Percentiles rank a stretch among this genome's conserved stretches.
Conservation (phyloP, 2,888 invertebrate species). For the Geotrupes spiniger region DNA sequence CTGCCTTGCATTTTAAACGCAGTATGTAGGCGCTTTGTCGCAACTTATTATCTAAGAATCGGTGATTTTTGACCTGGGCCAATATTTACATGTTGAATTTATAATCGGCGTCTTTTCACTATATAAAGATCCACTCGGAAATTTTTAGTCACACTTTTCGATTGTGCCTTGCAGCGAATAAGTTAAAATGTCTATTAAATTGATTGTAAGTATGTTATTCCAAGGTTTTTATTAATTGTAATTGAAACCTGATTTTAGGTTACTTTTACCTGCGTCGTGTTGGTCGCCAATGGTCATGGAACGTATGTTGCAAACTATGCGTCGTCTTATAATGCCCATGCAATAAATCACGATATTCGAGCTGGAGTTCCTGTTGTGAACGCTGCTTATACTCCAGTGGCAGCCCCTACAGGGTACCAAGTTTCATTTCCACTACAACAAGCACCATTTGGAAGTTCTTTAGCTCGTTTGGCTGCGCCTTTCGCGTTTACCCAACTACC, state of each 20-base stretch:
- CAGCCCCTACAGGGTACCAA: too few relatives aligned
- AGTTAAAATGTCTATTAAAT: constrained; percentile 7
- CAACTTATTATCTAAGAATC: constrained; percentile 20
- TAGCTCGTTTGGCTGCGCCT: too few relatives aligned
- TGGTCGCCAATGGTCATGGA: constrained; percentile 4
- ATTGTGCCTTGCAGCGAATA: constrained; percentile 6
- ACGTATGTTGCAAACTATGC: constrained; percentile 18
- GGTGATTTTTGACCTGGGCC: constrained; percentile 23
- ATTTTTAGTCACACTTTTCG: constrained; percentile 8
- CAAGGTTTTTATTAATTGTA: constrained; percentile 10
- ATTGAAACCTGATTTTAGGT: too few relatives aligned
- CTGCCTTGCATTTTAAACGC: not conserved
- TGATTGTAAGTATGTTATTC: constrained; percentile 2
- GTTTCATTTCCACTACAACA: too few relatives aligned
- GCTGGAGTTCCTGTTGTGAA: constrained; percentile 2
- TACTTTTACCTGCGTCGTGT: too few relatives aligned
- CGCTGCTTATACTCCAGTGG: too few relatives aligned
- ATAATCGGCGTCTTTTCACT: constrained; percentile 10
- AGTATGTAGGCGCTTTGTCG: constrained; percentile 2
- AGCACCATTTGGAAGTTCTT: too few relatives aligned
- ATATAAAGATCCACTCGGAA: constrained; percentile 13
- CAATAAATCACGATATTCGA: constrained; percentile 15
- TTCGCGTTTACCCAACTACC: too few relatives aligned
- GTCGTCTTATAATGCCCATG: constrained; percentile 16
- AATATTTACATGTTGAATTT: constrained; percentile 15